phyloP scores from a whole-genome alignment of 2,113 vertebrate species.

The Gasterosteus nipponicus region DNA sequence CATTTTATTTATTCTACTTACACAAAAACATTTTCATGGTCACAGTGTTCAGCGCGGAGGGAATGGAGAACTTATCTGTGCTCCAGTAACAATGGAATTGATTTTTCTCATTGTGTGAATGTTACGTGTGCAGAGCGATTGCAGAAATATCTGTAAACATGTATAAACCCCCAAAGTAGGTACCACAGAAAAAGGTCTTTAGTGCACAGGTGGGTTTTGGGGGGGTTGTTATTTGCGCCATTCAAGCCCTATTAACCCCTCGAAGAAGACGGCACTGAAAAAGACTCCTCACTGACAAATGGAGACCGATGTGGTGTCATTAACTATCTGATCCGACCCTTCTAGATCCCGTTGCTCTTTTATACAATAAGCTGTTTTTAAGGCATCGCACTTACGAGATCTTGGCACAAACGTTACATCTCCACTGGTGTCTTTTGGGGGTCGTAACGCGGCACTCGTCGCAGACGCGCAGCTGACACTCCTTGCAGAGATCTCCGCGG shows the following conservation, averaged over 20 bases:
- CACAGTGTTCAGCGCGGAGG: background rate
- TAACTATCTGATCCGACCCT: constrained; percentile 33
- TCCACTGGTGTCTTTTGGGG: constrained; percentile 81
- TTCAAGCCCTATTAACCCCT: background rate
- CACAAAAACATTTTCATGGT: background rate
- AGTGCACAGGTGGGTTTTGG: background rate
- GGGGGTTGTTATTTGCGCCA: background rate
- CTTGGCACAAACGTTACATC: constrained; percentile 90
- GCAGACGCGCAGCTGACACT: constrained; percentile 88
- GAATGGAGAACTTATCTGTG: background rate
- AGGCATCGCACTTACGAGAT: constrained; percentile 86
- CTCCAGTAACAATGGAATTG: background rate
- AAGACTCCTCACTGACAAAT: constrained; percentile 6
- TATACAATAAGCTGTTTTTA: background rate
- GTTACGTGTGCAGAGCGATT: background rate
- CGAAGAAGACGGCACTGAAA: constrained; percentile 3
- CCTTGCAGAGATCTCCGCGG: constrained; percentile 87
- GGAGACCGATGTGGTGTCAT: constrained; percentile 33
- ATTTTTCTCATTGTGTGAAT: background rate
- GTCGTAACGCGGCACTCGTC: constrained; percentile 78
- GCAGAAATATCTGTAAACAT: background rate
- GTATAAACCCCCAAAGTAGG: background rate
- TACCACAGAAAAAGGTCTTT: background rate
- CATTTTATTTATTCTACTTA: background rate
- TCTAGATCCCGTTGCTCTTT: constrained; percentile 13